Conservation (phyloP, 1,140 invertebrate genomes). For the Bombus affinis region DNA sequence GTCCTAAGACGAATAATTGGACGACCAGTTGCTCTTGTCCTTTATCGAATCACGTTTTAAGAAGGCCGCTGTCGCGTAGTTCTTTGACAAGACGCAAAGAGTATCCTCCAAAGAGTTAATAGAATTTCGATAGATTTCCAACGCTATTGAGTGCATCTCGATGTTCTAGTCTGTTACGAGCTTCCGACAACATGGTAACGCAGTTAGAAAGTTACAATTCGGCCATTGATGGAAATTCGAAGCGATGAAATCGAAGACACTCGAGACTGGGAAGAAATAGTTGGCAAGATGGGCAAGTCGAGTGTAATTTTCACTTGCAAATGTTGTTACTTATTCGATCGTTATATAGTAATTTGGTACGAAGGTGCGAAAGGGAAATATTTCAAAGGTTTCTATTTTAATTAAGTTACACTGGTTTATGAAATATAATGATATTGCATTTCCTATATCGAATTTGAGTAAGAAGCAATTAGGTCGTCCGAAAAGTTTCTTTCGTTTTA, state of each 20-base stretch:
- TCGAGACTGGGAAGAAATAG: too few relatives aligned
- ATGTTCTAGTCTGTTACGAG: slow-evolving; percentile 20
- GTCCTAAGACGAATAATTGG: neutral
- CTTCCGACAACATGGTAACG: neutral
- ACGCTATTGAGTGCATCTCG: slow-evolving; percentile 14
- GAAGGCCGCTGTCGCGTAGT: neutral
- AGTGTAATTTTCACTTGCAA: neutral
- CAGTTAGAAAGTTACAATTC: slow-evolving; percentile 27
- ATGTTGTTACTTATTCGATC: neutral
- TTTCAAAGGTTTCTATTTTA: neutral
- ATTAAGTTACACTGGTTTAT: too few relatives aligned
- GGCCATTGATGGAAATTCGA: neutral
- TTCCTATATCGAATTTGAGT: too few relatives aligned
- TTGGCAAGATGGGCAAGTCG: neutral
- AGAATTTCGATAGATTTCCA: slow-evolving; percentile 15
- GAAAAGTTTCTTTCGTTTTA: too few relatives aligned
- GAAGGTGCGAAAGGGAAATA: neutral
- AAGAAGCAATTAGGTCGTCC: too few relatives aligned
- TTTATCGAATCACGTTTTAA: slow-evolving; percentile 36
- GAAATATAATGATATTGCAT: too few relatives aligned
- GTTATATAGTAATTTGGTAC: neutral
- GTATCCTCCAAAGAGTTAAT: neutral
- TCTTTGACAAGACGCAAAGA: slow-evolving; percentile 9
- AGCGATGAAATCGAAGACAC: neutral
- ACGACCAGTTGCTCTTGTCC: neutral